A percentile compares a stretch with the other conserved stretches of the same genome.
phyloP scores from a whole-genome alignment of 2,888 invertebrate genomes.

The Drosophila histrio region DNA sequence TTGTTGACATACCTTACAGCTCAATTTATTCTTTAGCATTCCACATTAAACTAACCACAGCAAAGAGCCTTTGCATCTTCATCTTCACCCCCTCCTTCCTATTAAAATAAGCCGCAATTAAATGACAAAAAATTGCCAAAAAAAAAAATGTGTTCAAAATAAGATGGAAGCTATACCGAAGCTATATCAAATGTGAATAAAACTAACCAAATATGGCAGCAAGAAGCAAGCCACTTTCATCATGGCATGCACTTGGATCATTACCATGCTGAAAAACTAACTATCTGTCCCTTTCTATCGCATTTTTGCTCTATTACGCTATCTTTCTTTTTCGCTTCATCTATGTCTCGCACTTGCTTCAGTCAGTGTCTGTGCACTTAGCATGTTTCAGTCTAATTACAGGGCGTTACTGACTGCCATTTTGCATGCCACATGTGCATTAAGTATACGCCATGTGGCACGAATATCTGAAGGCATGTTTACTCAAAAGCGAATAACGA shows the following conservation, averaged over 20 bases:
- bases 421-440: conserved; percentile 70
- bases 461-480: conserved; percentile 60
- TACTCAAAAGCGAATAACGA: conserved; percentile 12
- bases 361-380: conserved; percentile 49
- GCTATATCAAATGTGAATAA: conserved; percentile 31
- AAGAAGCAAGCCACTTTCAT: conserved; percentile 33
- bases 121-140: conserved; percentile 17
- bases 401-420: conserved; percentile 73
- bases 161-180: conserved; percentile 47
- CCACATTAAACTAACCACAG: neutral
- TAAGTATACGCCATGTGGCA: conserved; percentile 53
- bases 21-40: conserved; percentile 31
- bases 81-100: too few species aligned
- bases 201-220: conserved; percentile 26
- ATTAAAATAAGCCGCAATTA: conserved; percentile 25
- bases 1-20: conserved; percentile 39
- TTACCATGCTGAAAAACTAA: conserved; percentile 28
- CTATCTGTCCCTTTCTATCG: too few species aligned
- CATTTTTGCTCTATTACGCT: neutral
- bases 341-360: neutral
- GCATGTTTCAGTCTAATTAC: conserved; percentile 72
- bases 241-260: conserved; percentile 55
- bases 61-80: neutral
- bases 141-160: conserved; percentile 53
- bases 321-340: neutral